Base-by-base conservation (phyloP, 2,113 vertebrate species). In the Eurypyga helias region DNA sequence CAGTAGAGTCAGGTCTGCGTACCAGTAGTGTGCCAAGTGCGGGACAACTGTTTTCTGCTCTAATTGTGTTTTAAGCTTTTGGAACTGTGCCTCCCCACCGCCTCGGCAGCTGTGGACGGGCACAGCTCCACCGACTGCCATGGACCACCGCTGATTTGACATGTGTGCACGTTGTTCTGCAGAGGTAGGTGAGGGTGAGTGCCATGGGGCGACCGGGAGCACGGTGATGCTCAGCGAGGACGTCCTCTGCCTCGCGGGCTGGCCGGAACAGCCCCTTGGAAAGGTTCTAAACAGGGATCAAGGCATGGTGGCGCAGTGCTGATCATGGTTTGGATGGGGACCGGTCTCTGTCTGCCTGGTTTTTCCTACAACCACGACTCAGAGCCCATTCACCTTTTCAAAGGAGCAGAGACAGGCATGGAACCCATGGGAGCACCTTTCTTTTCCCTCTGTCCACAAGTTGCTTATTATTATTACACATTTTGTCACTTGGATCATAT, bases 181-280 rank as follows among this genome's bases (percentile, higher is more conserved):
- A 34, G 57, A 25, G 29, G 58, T 33, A 19, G 64, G 36, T 6
- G 43, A 57, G 57, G 36, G 51, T 2, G 12, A 41, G 76, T 3
- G 4, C 36, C 0, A 0, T 0, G 0, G 46, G 16, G 31, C 54
- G 55, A 6, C 8, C 1, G 17, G 45, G 60, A 55, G 31, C 2
- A 1, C 0, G 3, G 57, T 26, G 64, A 31, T n/a, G 57, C 64
- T 26, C 64, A 6, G 7, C 0, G 2, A 77, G 51, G 45, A 23
- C 0, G 4, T 54, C 31, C 43, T 31, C 64, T 72, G 36, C 64
- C 43, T 52, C 9, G 0, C 31, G 51, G 69, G 46, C 62, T 0
- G 1, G 64, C 72, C 41, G 45, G 25, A 17, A 34, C 2, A 36
- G 46, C 45, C 52, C 51, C 25, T 38, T 13, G 33, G 55, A 49